Conservation (phyloP, 1,140 invertebrate species). For the Zaprionus davidi region DNA sequence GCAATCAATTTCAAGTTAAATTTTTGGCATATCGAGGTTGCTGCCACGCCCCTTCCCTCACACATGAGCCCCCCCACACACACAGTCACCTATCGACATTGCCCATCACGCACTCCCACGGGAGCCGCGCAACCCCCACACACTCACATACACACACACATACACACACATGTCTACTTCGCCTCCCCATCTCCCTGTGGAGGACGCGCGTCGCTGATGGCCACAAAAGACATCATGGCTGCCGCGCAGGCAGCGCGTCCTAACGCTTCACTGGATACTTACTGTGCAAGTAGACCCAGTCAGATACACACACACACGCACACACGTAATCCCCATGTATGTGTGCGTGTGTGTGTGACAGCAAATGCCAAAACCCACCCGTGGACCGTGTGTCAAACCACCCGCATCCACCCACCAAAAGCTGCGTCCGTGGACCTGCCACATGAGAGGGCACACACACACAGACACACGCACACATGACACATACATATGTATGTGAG, state of each 20-base stretch:
- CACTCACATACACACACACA: not conserved
- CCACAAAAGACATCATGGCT: constrained; percentile 81
- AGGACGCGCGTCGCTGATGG: constrained; percentile 66
- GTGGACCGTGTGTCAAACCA: constrained; percentile 47
- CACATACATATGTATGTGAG: constrained; percentile 11
- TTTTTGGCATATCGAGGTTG: constrained; percentile 52
- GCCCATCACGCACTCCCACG: constrained; percentile 36
- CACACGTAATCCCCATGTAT: constrained; percentile 35
- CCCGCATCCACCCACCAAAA: constrained; percentile 24
- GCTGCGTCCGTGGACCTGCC: constrained; percentile 24
- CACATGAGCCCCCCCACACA: not conserved
- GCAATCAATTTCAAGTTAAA: constrained; percentile 53
- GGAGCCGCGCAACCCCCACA: not conserved
- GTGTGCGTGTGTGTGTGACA: constrained; percentile 57
- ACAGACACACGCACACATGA: constrained; percentile 19
- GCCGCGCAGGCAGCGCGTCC: constrained; percentile 65
- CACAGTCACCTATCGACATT: constrained; percentile 41
- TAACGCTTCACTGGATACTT: constrained; percentile 80
- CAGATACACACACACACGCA: constrained; percentile 52
- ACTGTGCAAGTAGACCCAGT: constrained; percentile 79
- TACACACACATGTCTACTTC: constrained; percentile 4
- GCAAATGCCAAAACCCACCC: constrained; percentile 78
- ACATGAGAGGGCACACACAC: constrained; percentile 32
- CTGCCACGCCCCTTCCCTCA: not conserved
- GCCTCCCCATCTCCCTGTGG: constrained; percentile 48